Evolutionary conservation across 2,113 vertebrate species (phyloP), one percentile per base, ranked within the genome.

Genomic region (Panurus biarmicus): DNA sequence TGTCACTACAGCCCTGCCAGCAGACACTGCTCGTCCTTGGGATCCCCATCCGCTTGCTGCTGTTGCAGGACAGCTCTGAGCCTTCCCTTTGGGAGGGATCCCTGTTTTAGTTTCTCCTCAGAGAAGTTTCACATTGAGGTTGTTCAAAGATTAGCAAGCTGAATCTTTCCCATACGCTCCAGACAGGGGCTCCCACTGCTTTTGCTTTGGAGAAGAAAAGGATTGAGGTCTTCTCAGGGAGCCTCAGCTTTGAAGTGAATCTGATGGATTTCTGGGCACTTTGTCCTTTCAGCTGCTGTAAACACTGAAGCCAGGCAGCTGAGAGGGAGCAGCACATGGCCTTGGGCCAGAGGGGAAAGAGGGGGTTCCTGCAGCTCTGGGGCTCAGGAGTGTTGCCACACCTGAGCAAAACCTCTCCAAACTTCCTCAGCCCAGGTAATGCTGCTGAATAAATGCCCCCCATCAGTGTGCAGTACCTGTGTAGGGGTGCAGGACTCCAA

Each of bases 401-500:
- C 6, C 38, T 0, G 3, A 50, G 29, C 17, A 33, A 88, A 81
- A 42, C 40, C 42, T 85, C 61, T 45, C 50, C 50, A 45, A 25
- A 24, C 21, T 45, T 31, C 28, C 71, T 70, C 75, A 75, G 86
- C 35, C n/a, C 28, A 56, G 48, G 9, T 5, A n/a, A 1, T 9
- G 2, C n/a, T 3, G 7, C 28, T 33, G 50, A 67, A 14, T 33
- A 9, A 60, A 58, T 4, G 7, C 28, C 31, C 45, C 70, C 20
- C 0, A 36, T 28, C 31, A 50, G 24, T 8, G 21, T n/a, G 48
- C 33, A 10, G 1, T 19, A 11, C 22, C 38, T 28, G 29, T 2
- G 28, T 1, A 16, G 13, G 28, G 35, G 53, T 3, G 15, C 4
- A 23, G 10, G 29, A 22, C 56, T n/a, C 33, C 5, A 9, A 0